Percentiles rank a stretch among this genome's conserved stretches.
Evolutionary conservation across 2,113 vertebrate genomes (phyloP).

Genomic region (Toxotes jaculatrix): DNA sequence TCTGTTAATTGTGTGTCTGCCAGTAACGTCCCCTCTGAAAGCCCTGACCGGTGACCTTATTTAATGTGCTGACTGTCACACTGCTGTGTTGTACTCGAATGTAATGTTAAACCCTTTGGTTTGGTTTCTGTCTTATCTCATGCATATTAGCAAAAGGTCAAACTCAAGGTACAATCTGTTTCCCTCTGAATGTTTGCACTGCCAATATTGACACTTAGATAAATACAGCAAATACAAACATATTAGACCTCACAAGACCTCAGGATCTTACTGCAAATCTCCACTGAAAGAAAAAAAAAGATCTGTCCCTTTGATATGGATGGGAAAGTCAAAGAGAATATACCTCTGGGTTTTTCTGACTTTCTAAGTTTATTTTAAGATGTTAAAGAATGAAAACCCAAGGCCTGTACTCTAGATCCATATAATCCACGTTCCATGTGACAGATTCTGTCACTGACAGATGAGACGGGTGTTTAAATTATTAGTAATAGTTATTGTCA

Average conservation of each 20-base stretch:
- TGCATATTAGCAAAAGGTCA: slow-evolving; percentile 9
- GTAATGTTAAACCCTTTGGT: background rate
- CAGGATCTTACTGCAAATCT: slow-evolving; percentile 18
- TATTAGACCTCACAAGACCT: background rate
- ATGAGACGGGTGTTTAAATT: background rate
- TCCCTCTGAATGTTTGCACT: slow-evolving; percentile 15
- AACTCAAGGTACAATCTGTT: background rate
- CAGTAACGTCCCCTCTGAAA: too few species aligned
- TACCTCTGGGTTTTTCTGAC: background rate
- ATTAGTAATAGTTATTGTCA: background rate
- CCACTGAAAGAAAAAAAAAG: background rate
- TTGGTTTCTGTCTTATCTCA: background rate
- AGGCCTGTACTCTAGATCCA: background rate
- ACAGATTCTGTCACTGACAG: background rate
- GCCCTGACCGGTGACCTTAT: too few species aligned
- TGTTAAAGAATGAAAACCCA: background rate
- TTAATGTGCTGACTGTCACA: too few species aligned
- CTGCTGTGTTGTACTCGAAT: too few species aligned
- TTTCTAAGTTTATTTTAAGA: background rate
- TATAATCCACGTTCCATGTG: background rate
- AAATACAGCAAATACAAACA: slow-evolving; percentile 13
- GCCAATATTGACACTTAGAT: slow-evolving; percentile 33
- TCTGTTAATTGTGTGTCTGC: background rate
- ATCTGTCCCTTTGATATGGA: background rate
- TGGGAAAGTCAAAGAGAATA: background rate